Evolutionary conservation across 1,140 invertebrate genomes (phyloP), one percentile per base, ranked within the genome.

Genomic region (Heliconius hewitsoni): DNA sequence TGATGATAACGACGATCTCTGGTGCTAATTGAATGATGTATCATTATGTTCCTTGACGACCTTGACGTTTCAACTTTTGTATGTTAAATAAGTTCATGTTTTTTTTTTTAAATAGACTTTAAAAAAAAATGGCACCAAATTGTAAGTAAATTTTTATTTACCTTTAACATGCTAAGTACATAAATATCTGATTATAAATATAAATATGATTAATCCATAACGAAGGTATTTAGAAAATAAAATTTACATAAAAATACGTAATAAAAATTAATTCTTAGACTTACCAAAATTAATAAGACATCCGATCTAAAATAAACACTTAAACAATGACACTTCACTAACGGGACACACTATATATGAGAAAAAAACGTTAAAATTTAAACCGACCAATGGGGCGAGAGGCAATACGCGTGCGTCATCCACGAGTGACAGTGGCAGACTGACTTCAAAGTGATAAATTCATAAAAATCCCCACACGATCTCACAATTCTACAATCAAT

Each of bases 291-390:
- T 79, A 83, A 82, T 86, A 88, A 86, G 86, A 90, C 81, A 93
- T 93, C 91, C 92, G 84, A 89, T 88, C 76, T 78, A 76, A 76
- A 76, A 81, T 71, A 72, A 81, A 84, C 83, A 71, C 81, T 79
- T 81, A 77, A 79, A 83, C 60, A 66, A 66, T 86, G 86, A 82
- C 92, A 93, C 90, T 87, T 84, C 88, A 89, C 87, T 89, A 90
- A 91, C 87, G 89, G 88, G 85, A 91, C 88, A 89, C 88, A 86
- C 82, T 86, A 55, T 77, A 71, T 77, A 81, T 77, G 80, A 85
- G 89, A 87, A 91, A 91, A 42, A 93, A 90, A 87, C 86, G 87
- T 87, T 91, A 85, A 85, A 90, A 91, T 92, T 92, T 76, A 84
- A 91, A 93, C 87, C 77, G 81, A 82, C 86, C 84, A 91, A 93